These are phyloP conservation scores for Hypena proboscidalis DNA, from an alignment of 2,888 invertebrate genomes.

Conservation along the genomic window DNA sequence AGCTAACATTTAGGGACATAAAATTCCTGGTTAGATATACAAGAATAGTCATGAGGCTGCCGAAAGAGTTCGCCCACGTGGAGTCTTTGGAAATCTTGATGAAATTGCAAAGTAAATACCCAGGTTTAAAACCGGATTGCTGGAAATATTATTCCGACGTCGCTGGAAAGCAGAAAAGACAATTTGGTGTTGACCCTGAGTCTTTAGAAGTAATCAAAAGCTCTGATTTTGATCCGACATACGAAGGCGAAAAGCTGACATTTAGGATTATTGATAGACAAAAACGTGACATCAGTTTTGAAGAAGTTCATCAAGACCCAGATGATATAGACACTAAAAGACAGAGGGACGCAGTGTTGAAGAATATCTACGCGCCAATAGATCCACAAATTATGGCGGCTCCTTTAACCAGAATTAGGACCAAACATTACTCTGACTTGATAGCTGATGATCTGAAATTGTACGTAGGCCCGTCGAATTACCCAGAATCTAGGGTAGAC, in stretches of 20 bases:
- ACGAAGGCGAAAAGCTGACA: constrained; percentile 60
- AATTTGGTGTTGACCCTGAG: constrained; percentile 75
- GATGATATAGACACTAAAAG: constrained; percentile 48
- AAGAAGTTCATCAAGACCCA: constrained; percentile 46
- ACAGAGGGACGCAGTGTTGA: constrained; percentile 53
- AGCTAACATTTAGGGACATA: constrained; percentile 67
- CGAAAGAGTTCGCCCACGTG: constrained; percentile 67
- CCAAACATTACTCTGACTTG: constrained; percentile 70
- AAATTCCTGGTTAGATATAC: constrained; percentile 70
- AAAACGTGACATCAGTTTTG: constrained; percentile 65
- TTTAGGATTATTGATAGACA: constrained; percentile 75
- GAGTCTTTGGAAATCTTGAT: constrained; percentile 66
- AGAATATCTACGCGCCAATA: constrained; percentile 63
- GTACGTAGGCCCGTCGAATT: constrained; percentile 70
- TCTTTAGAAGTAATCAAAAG: constrained; percentile 71
- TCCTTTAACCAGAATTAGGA: constrained; percentile 63
- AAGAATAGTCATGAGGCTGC: constrained; percentile 68
- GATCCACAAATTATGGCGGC: constrained; percentile 61
- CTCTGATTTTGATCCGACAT: constrained; percentile 63
- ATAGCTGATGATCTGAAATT: constrained; percentile 74
- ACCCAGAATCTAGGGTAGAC: constrained; percentile 71
- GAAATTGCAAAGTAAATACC: constrained; percentile 60
- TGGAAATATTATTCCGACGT: constrained; percentile 79
- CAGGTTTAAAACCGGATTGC: constrained; percentile 68
- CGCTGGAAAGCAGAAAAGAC: constrained; percentile 75